phyloP scores from a whole-genome alignment of 2,888 invertebrate species.

The Synanthedon vespiformis region DNA sequence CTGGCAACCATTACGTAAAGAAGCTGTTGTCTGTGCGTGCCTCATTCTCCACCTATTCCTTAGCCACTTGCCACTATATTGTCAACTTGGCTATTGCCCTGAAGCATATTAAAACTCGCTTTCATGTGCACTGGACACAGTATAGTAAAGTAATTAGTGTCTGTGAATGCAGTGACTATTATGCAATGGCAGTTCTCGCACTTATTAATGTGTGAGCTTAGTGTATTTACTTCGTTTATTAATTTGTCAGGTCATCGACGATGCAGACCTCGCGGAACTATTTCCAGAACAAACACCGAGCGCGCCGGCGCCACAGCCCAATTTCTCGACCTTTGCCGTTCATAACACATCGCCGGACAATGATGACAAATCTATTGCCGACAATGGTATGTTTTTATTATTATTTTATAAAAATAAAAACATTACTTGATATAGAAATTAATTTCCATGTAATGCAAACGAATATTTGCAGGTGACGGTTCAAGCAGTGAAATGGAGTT shows the following conservation, averaged over 20 bases:
- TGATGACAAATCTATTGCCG: constrained; percentile 62
- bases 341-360: constrained; percentile 47
- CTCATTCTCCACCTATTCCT: too few relatives aligned
- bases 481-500: constrained; percentile 83
- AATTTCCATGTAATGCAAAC: neutral
- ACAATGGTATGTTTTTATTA: constrained; percentile 44
- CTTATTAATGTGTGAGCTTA: neutral
- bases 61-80: too few relatives aligned
- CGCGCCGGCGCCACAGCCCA: constrained; percentile 71
- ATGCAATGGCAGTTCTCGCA: too few relatives aligned
- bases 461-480: constrained; percentile 58
- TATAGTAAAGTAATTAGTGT: too few relatives aligned
- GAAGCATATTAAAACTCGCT: too few relatives aligned
- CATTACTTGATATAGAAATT: neutral
- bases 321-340: constrained; percentile 66
- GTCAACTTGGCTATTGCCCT: too few relatives aligned
- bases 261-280: constrained; percentile 83
- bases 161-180: too few relatives aligned
- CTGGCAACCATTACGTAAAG: too few relatives aligned
- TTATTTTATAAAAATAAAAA: neutral
- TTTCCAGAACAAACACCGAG: constrained; percentile 76
- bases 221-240: neutral
- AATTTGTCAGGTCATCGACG: constrained; percentile 75
- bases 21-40: too few relatives aligned
- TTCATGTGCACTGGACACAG: too few relatives aligned